phyloP scores from a whole-genome alignment of 2,113 vertebrate species.

The Lynx canadensis region DNA sequence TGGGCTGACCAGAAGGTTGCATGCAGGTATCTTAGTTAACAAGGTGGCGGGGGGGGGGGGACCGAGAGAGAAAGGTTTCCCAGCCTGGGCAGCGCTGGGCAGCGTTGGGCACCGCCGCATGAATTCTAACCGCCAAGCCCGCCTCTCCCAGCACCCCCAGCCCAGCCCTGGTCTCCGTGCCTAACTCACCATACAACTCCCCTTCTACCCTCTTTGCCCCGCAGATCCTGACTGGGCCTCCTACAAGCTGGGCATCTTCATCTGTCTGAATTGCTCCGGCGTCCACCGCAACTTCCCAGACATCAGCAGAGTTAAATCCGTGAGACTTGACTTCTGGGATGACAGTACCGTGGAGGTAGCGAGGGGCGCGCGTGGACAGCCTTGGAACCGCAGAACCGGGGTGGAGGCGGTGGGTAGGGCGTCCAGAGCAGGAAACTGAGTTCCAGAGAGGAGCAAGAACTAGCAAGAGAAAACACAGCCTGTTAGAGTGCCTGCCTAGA shows the following conservation, averaged over 20 bases:
- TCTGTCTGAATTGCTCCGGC: constrained; percentile 95
- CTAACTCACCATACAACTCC: neutral
- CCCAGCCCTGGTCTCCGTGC: neutral
- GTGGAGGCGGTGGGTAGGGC: neutral
- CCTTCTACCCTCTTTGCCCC: neutral
- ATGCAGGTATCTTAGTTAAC: neutral
- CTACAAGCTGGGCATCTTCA: constrained; percentile 93
- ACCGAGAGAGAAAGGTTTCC: neutral
- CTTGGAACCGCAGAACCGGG: neutral
- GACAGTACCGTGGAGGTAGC: constrained; percentile 91
- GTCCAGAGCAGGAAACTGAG: neutral
- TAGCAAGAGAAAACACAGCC: neutral
- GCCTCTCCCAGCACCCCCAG: fast-evolving
- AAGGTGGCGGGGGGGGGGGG: neutral
- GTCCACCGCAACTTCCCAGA: constrained; percentile 91
- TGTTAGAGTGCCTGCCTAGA: neutral
- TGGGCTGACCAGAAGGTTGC: neutral
- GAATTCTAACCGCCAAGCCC: neutral
- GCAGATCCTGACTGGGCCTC: constrained; percentile 95
- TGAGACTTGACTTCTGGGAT: constrained; percentile 95
- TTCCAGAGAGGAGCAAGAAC: neutral
- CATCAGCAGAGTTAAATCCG: constrained; percentile 93
- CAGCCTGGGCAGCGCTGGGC: neutral
- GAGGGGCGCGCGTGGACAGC: neutral
- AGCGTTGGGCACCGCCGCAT: neutral